Evolutionary conservation across 2,113 vertebrate species (phyloP), one percentile per base, ranked within the genome.

Genomic region (Nestor notabilis): DNA sequence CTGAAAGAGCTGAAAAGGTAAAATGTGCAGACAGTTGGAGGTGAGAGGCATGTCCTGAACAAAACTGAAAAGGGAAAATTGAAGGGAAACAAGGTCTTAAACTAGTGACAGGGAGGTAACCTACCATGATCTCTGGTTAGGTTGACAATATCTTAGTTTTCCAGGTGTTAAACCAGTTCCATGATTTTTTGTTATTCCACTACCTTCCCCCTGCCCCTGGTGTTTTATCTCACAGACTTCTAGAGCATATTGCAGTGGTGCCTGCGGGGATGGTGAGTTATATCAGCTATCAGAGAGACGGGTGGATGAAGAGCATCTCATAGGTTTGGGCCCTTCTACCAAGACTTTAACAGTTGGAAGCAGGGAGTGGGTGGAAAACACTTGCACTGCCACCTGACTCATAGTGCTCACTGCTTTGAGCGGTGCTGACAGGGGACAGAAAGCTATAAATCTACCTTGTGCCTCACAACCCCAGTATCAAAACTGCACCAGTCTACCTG

Each of bases 151-250:
- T 61, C 5, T 55, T 80, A 4, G 17, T 17, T 84, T 89, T 43
- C 46, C 5, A 64, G 29, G 9, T 0, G 0, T 46, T 70, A 75
- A 74, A 47, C 6, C 10, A 16, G 4, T 43, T 80, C 21, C 53
- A 19, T 46, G 33, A 11, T 37, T 74, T 76, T 80, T 72, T 17
- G 24, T 39, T 82, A 49, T 43, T 47, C 21, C 56, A 58, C 33
- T 58, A 35, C 21, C 21, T 35, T 58, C 10, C 8, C 10, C 0
- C 0, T 3, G 23, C 7, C 18, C 9, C 56, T 33, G 11, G 1
- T 52, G 68, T 84, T 89, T 87, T 8, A 20, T 75, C 4, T 69
- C 61, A 77, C 14, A 31, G 4, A 37, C 33, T 39, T 19, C 23
- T 68, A 6, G 35, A 70, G 10, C 7, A 7, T 28, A 21, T 33